A percentile compares a stretch with the other conserved stretches of the same genome.
Evolutionary conservation across 2,113 vertebrate species (phyloP).

Genomic region (Petromus typicus): DNA sequence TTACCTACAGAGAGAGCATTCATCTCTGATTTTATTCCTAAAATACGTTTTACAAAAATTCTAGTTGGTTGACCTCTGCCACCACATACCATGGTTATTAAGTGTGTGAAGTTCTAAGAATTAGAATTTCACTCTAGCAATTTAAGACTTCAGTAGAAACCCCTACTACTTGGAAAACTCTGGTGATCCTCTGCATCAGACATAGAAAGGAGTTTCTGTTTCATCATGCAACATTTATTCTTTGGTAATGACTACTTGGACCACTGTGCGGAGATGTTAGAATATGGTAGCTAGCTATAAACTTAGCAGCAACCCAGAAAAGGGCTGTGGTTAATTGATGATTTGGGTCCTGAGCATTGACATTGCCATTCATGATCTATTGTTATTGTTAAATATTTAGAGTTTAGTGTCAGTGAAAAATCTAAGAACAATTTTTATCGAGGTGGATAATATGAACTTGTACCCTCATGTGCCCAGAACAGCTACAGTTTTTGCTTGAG

Average conservation of each 20-base stretch:
- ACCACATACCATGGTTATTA: not conserved
- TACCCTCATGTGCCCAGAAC: not conserved
- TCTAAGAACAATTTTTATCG: not conserved
- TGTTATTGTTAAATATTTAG: not conserved
- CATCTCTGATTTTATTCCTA: not conserved
- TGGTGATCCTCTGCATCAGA: not conserved
- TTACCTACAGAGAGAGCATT: not conserved
- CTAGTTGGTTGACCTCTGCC: not conserved
- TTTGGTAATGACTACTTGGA: not conserved
- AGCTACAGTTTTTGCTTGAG: not conserved
- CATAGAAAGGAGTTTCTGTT: not conserved
- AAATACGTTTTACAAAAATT: not conserved
- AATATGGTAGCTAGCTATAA: not conserved
- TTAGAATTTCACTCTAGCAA: constrained; percentile 10
- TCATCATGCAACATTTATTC: not conserved
- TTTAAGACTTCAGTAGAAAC: not conserved
- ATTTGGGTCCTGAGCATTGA: not conserved
- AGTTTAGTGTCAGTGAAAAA: not conserved
- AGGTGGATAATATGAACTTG: not conserved
- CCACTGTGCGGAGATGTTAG: not conserved
- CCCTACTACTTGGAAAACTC: not conserved
- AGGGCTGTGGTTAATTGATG: not conserved
- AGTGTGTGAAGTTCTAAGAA: not conserved
- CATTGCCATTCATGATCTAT: not conserved
- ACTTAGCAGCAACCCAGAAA: not conserved